phyloP scores from a whole-genome alignment of 2,888 invertebrate genomes.

The Crematogaster levior region DNA sequence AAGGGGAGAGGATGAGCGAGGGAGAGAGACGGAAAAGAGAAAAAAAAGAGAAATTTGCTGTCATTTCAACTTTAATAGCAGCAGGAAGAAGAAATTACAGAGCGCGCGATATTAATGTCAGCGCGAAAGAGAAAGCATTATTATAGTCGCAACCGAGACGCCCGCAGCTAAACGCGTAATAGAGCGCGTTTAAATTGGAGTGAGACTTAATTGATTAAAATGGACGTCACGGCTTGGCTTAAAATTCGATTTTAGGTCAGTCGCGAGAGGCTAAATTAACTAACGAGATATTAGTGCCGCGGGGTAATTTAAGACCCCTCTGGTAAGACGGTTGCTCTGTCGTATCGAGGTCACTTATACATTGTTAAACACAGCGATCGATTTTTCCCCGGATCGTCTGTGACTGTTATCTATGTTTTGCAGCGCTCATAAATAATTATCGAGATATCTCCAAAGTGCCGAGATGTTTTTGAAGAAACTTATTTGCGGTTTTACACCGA shows the following conservation, averaged over 20 bases:
- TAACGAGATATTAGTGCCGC: slow-evolving; percentile 45
- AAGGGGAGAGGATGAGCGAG: not conserved
- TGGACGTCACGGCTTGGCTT: slow-evolving; percentile 45
- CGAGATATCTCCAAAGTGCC: not conserved
- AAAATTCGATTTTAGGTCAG: slow-evolving; percentile 55
- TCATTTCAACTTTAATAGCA: slow-evolving; percentile 68
- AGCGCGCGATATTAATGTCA: slow-evolving; percentile 70
- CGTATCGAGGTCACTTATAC: slow-evolving; percentile 34
- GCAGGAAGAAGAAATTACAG: slow-evolving; percentile 68
- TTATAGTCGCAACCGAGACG: slow-evolving; percentile 61
- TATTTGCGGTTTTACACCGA: not conserved
- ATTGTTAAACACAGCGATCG: slow-evolving; percentile 24
- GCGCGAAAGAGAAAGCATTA: slow-evolving; percentile 66
- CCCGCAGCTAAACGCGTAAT: slow-evolving; percentile 51
- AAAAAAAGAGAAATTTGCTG: slow-evolving; percentile 58
- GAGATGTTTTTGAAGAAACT: slow-evolving; percentile 6
- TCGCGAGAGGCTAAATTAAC: slow-evolving; percentile 36
- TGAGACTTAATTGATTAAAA: slow-evolving; percentile 52
- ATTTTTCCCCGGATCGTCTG: slow-evolving; percentile 18
- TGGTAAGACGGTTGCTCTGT: slow-evolving; percentile 24
- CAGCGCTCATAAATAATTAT: slow-evolving; percentile 11
- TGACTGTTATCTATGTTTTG: slow-evolving; percentile 25
- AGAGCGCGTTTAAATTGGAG: slow-evolving; percentile 48
- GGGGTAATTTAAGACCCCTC: slow-evolving; percentile 42
- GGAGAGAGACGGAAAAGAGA: not conserved